Base-by-base conservation (phyloP, 2,888 invertebrate species). In the Cephus spinipes region DNA sequence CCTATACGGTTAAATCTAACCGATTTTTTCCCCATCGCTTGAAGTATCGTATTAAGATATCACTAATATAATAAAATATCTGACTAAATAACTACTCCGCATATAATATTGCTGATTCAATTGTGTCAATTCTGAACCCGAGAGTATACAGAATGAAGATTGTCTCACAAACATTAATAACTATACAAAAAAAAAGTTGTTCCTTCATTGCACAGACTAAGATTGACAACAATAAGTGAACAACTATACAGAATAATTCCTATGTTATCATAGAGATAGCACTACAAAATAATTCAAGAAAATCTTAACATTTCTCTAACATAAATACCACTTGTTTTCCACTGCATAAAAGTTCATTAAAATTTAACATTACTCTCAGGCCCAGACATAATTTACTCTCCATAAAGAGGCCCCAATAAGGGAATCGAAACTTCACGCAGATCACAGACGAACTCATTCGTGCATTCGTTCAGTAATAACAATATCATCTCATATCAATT, bases 21-120 rank as follows among this genome's bases (percentile, higher is more conserved):
- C 81, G 83, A 81, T 82, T 76, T 76, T 80, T 79, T 79, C 73
- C 78, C 75, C 73, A 78, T 83, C 81, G 73, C 79, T 82, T 84
- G 81, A 83, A 83, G 81, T 85, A 83, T 84, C 80, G 82, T 85
- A 85, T 84, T 82, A 82, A 85, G 84, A 86, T 86, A 83, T 85
- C 79, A 77, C 83, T 85, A 84, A 84, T 85, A 82, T 82, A 83
- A 87, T 86, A 86, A 86, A 85, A 85, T 86, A 85, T 85, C 82
- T 83, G 83, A 83, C 82, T 83, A 82, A 83, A 81, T 85, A 85
- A 84, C 82, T 87, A 85, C 80, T 85, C 79, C 83, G 81, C 82
- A 80, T 83, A 83, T 81, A 78, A 81, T 83, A 86, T 85, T 86
- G 84, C 84, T 85, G 84, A 83, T 83, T 82, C 80, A 73, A 77